phyloP scores from a whole-genome alignment of 2,113 vertebrate genomes.

The Xenopus borealis region DNA sequence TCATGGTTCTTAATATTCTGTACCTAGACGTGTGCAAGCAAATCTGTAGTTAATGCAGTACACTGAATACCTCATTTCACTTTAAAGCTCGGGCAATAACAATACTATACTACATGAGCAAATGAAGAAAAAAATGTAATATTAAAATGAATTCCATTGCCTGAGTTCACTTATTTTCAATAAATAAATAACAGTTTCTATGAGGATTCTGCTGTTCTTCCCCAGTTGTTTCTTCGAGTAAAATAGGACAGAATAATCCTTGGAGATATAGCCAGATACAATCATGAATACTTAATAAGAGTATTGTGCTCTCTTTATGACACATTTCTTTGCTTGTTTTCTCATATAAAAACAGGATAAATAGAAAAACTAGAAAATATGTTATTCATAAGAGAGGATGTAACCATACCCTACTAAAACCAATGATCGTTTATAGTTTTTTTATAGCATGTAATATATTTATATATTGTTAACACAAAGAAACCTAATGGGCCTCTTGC shows the following conservation, averaged over 20 bases:
- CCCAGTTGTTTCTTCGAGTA: conserved; percentile 19
- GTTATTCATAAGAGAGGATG: background rate
- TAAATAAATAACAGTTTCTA: conserved; percentile 10
- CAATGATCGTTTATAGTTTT: background rate
- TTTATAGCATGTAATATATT: background rate
- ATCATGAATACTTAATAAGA: conserved; percentile 46
- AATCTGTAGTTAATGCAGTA: no score
- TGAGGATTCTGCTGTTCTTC: conserved; percentile 15
- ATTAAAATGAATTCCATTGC: background rate
- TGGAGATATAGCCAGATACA: conserved; percentile 38
- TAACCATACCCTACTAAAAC: background rate
- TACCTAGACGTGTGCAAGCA: no score
- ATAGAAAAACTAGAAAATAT: conserved; percentile 12
- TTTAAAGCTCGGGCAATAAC: background rate
- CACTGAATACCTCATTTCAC: background rate
- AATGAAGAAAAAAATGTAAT: background rate
- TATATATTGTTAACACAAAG: background rate
- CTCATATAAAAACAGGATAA: conserved; percentile 34
- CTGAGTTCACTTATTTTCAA: conserved; percentile 1
- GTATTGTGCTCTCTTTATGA: conserved; percentile 33
- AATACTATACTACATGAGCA: background rate
- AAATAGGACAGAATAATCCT: conserved; percentile 44
- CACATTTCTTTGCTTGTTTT: conserved; percentile 16
- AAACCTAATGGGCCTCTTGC: background rate
- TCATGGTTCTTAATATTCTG: no score